Base-by-base conservation (phyloP, 2,888 invertebrate genomes). In the Macaria liturata region DNA sequence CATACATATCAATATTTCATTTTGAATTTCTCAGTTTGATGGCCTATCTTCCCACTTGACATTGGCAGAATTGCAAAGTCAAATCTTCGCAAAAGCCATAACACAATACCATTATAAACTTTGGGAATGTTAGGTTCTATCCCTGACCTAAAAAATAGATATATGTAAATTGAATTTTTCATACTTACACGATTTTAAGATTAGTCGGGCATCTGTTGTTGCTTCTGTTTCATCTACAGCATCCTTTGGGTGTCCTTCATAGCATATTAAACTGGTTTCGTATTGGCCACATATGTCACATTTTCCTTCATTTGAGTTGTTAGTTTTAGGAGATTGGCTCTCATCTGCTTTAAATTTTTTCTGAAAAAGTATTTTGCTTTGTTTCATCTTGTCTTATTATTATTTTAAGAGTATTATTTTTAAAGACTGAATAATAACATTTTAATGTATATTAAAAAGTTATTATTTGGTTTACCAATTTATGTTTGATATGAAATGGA, bases 161-260 rank as follows among this genome's bases (percentile, higher is more conserved):
- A 39, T 39, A 8, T 39, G 39, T 39, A 7, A 39, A 39, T 39
- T 39, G 39, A 8, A 7, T 39, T 39, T 39, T 5, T 39, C 39
- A 8, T 39, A 7, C 39, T 39, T 39, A 39, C 39, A 39, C 5
- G 39, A 39, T 8, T 39, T 39, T 39, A 39, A 2, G 5, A 39
- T 94, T 61, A 97, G 84, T 78, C 94, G 95, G 43, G 95, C 95
- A 90, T 96, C 94, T 9, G 95, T 95, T 62, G 97, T 89, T 20
- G 95, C 95, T 61, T 96, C 91, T 77, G 93, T 95, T 83, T 97
- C 97, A 75, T 96, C 96, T 48, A 94, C 93, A 49, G 96, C 94
- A 81, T 95, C 91, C 70, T 95, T 94, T 46, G 96, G 95, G 81
- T 96, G 96, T 9, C 96, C 96, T 71, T 94, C 93, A 77, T 95